Base-by-base conservation (phyloP, 2,113 vertebrate genomes). In the Astur gentilis region DNA sequence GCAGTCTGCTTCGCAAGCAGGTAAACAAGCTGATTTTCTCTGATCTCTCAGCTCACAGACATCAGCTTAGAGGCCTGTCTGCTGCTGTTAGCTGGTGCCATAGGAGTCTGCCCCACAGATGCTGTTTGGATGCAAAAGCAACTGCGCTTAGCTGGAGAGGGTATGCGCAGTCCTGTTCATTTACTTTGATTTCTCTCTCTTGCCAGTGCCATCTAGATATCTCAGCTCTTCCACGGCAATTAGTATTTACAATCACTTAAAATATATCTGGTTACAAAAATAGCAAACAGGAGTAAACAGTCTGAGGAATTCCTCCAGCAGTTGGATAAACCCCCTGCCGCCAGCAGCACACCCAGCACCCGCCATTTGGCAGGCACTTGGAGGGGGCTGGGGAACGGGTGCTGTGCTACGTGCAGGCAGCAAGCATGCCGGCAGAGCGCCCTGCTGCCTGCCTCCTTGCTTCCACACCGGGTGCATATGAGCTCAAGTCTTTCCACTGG, bases 1-100 rank as follows among this genome's bases (percentile, higher is more conserved):
- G 50, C 82, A 77, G 83, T 62, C 90, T 88, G 85, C 92, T 78
- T 88, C 11, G 3, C 50, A 86, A 92, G 92, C 85, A 93, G 82
- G 96, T 95, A 93, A 96, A 96, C 84, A 93, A 80, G 87, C 49
- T 61, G 55, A 44, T 79, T 87, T 73, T 82, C 70, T 92, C 76
- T 83, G 55, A 75, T 93, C 71, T 91, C 62, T 83, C 36, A 45
- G 70, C 78, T 94, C 6, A 1, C 65, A 93, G 83, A 84, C 87
- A 60, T n/a, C 84, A 78, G 87, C 69, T 96, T 57, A 58, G 79
- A 47, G 49, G 45, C 45, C 87, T 61, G 57, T 72, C 87, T 94
- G 82, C 44, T 67, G 88, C 79, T 92, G 58, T 73, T 57, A 83
- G 7, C 42, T 0, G 0, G 32, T 72, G 70, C 93, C 79, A 36